Evolutionary conservation across 2,888 invertebrate genomes (phyloP), one percentile per base, ranked within the genome.

Genomic region (Drosophila siamana): DNA sequence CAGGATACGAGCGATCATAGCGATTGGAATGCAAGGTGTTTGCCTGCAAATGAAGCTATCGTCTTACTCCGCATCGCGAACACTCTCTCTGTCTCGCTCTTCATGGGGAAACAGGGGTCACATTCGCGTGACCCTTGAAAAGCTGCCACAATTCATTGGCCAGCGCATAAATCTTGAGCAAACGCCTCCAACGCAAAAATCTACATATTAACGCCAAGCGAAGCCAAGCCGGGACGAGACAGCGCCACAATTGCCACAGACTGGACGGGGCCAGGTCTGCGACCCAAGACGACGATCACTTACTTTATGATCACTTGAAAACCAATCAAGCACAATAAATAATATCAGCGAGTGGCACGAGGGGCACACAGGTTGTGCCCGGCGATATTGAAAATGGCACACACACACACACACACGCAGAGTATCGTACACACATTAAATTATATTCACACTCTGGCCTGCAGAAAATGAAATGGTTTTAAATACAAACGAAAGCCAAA

Each of bases 391-490:
- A 90, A 91, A 91, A 91, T 91, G 90, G 89, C 88, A 57, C 66
- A 64, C 55, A 66, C 47, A 64, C 43, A 50, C 16, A 44, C 11
- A 51, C 16, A 67, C 33, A 56, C 15, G 43, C 16, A 24, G 24
- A 24, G 6, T 24, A 7, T 84, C 85, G 44, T 50, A 50, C 44
- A 54, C 38, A 90, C 90, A 90, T 91, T 91, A 91, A 91, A 91
- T 92, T 91, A 91, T 91, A 91, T 91, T 91, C 91, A 91, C 92
- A 91, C 91, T 91, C 89, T 90, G 90, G 91, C 91, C 91, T 85
- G 89, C 88, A 90, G 90, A 90, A 90, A 88, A 89, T 76, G 80
- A 78, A 76, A 83, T 78, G 76, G 72, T 81, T 87, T 89, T 89
- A 89, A 86, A 88, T 81, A 73, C 79, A 73, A 57, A 62, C 72